phyloP scores from a whole-genome alignment of 2,113 vertebrate genomes.

The Corythornis cristatus region DNA sequence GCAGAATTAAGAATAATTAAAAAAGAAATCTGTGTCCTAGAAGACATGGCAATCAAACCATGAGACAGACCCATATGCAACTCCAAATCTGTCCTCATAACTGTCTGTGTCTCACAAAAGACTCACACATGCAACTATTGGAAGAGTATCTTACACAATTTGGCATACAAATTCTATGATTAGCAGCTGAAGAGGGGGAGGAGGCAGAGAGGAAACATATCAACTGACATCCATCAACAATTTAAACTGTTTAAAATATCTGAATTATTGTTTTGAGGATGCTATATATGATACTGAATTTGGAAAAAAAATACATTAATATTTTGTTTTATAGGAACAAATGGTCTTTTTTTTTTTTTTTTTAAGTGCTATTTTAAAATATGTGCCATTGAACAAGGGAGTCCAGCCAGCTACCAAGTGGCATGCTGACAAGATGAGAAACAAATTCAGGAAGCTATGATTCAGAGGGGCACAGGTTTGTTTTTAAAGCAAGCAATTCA shows the following conservation, averaged over 20 bases:
- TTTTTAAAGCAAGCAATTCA: slow-evolving; percentile 72
- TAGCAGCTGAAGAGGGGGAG: slow-evolving; percentile 82
- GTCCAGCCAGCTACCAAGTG: slow-evolving; percentile 83
- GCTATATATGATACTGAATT: slow-evolving; percentile 73
- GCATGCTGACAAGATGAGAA: slow-evolving; percentile 80
- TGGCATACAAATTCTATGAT: slow-evolving; percentile 83
- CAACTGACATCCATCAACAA: slow-evolving; percentile 72
- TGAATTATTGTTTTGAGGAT: slow-evolving; percentile 76
- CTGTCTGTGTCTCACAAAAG: slow-evolving; percentile 81
- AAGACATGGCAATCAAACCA: slow-evolving; percentile 82
- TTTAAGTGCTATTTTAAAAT: slow-evolving; percentile 74
- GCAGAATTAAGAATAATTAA: slow-evolving; percentile 74
- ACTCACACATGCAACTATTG: slow-evolving; percentile 84
- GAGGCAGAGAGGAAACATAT: slow-evolving; percentile 66
- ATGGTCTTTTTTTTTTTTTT: slow-evolving; percentile 38
- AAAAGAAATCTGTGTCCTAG: slow-evolving; percentile 77
- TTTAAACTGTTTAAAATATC: slow-evolving; percentile 78
- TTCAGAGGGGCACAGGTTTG: slow-evolving; percentile 72
- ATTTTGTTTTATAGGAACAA: slow-evolving; percentile 78
- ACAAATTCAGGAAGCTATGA: slow-evolving; percentile 75
- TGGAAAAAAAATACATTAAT: slow-evolving; percentile 68
- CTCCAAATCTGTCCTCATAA: slow-evolving; percentile 84
- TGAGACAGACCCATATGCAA: slow-evolving; percentile 86
- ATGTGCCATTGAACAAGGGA: slow-evolving; percentile 79
- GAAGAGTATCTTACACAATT: slow-evolving; percentile 82